These are phyloP conservation scores for Lepisosteus osseus DNA, from an alignment of 2,113 vertebrate genomes.

Conservation along the genomic window DNA sequence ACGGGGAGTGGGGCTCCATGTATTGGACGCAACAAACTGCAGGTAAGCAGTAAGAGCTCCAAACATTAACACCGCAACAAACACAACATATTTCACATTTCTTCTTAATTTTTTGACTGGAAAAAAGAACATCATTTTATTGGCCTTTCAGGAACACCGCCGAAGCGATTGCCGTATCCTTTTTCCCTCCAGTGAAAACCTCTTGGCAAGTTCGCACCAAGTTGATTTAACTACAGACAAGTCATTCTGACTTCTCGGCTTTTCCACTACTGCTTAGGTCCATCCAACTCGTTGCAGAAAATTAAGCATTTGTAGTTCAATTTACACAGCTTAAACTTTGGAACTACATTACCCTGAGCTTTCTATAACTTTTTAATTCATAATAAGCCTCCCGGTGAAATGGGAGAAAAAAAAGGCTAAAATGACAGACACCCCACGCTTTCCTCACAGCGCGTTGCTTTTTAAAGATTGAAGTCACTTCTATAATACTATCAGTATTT, in stretches of 20 bases:
- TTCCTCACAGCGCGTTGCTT: too few relatives aligned
- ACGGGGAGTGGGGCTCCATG: conserved; percentile 35
- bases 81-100: conserved; percentile 40
- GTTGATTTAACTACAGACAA: not conserved
- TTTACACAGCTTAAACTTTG: too few relatives aligned
- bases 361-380: too few relatives aligned
- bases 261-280: not conserved
- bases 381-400: too few relatives aligned
- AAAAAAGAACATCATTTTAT: conserved; percentile 46
- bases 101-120: conserved; percentile 58
- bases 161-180: not conserved
- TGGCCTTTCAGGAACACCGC: conserved; percentile 3
- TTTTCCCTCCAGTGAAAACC: not conserved
- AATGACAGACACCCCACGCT: too few relatives aligned
- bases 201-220: not conserved
- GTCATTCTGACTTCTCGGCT: conserved; percentile 20
- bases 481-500: not conserved
- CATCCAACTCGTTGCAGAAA: not conserved
- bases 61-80: conserved; percentile 42
- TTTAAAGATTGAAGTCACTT: too few relatives aligned
- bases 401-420: too few relatives aligned
- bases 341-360: too few relatives aligned
- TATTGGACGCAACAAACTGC: conserved; percentile 37
- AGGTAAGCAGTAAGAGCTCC: conserved; percentile 50
- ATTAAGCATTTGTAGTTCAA: not conserved